Base-by-base conservation (phyloP, 2,888 invertebrate genomes). In the Phortica magna region DNA sequence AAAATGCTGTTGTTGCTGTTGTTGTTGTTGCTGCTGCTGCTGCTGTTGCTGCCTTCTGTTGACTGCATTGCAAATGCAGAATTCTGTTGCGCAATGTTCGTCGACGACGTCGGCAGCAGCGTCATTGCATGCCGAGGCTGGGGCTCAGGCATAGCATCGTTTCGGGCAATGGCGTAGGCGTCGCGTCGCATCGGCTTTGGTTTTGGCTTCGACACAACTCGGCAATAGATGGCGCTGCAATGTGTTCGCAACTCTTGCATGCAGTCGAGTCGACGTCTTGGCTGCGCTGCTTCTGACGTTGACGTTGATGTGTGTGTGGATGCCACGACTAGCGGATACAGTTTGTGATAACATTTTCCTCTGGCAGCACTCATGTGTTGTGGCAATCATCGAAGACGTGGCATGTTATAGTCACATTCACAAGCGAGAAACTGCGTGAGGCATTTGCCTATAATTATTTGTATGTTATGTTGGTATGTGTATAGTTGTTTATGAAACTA, bases 341-440 rank as follows among this genome's bases (percentile, higher is more conserved):
- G 85, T 82, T 85, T 82, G 80, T 87, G 87, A 88, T 87, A 87
- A 88, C 85, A 85, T 86, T 86, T 83, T 86, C 83, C 80, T 83
- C 77, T 75, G 80, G 80, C 85, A 74, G 55, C 70, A 70, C 67
- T 71, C 55, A 22, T 12, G 14, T 55, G 70, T 71, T 55, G 42
- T 42, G n/a, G 67, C 42, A 42, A 5, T 42, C 2, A 48, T 48
- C 3, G 14, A 48, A 9, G 48, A 48, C 9, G 48, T 7, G 3
- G 48, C 7, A 14, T 48, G 48, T 31, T 31, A 4, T 31, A 31
- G 31, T 31, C 31, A 1, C 31, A 31, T 31, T 31, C 31, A 31
- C 31, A 31, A 31, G 31, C 31, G 31, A 31, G 48, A 48, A 48
- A 7, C 48, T 48, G 48, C 48, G 48, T 48, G 48, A 12, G 2